Evolutionary conservation across 2,888 invertebrate genomes (phyloP).

Genomic region (Campoplex capitator): DNA sequence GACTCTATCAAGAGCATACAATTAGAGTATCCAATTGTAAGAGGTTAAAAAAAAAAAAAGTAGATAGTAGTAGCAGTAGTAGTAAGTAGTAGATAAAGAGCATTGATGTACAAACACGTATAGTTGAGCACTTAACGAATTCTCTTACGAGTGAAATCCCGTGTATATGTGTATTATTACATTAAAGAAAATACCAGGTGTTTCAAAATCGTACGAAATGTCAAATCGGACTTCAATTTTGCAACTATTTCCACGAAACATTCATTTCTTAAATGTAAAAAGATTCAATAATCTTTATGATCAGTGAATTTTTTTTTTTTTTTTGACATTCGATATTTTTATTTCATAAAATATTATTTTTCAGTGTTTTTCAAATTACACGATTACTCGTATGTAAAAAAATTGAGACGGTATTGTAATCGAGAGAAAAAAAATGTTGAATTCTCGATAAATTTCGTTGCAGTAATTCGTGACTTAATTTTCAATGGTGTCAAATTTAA

Average conservation of each 20-base stretch:
- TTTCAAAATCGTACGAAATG: slow-evolving; percentile 11
- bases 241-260: slow-evolving; percentile 3
- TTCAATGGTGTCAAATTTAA: no score
- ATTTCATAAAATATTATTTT: no score
- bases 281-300: neutral
- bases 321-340: neutral
- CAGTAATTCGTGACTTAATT: neutral
- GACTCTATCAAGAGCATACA: slow-evolving; percentile 14
- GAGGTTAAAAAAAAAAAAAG: slow-evolving; percentile 51
- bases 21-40: slow-evolving; percentile 47
- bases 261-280: neutral
- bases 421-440: neutral
- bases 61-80: slow-evolving; percentile 23
- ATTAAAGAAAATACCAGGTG: slow-evolving; percentile 8
- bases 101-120: slow-evolving; percentile 58
- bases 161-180: slow-evolving; percentile 28
- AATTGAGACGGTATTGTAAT: neutral
- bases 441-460: neutral
- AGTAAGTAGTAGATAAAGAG: slow-evolving; percentile 50
- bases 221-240: neutral
- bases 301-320: neutral
- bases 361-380: no score
- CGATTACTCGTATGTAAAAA: no score
- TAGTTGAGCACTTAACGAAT: slow-evolving; percentile 48
- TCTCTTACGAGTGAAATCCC: slow-evolving; percentile 37